A percentile compares a stretch with the other conserved stretches of the same genome.
phyloP scores from a whole-genome alignment of 2,888 invertebrate genomes.

The Callyntrura sp. region DNA sequence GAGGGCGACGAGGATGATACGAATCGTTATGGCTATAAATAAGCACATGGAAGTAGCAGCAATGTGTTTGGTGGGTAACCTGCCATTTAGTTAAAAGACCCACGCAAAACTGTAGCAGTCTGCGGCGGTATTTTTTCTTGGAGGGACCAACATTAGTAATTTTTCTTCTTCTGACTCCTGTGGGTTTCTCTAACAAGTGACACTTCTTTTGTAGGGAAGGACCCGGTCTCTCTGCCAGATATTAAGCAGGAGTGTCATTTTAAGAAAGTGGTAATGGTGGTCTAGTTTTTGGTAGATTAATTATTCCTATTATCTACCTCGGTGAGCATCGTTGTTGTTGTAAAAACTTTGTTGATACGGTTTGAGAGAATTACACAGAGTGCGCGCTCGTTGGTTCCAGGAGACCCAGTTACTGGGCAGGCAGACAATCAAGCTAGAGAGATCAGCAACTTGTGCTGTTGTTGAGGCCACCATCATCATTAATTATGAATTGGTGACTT shows the following conservation, averaged over 20 bases:
- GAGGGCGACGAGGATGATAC: too few species aligned
- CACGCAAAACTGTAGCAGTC: neutral
- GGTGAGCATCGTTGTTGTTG: neutral
- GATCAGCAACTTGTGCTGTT: neutral
- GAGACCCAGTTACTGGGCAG: neutral
- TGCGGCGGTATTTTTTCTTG: neutral
- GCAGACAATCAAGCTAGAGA: neutral
- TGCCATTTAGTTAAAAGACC: neutral
- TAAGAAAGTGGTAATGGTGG: neutral
- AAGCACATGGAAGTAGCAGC: neutral
- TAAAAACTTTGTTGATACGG: neutral
- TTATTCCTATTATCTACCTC: neutral
- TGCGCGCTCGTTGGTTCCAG: neutral
- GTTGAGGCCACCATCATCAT: constrained; percentile 6
- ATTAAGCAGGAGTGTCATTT: neutral
- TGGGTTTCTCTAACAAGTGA: neutral
- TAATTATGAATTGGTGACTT: constrained; percentile 42
- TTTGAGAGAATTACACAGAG: constrained; percentile 28
- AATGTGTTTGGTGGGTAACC: neutral
- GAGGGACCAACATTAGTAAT: neutral
- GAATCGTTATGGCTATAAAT: too few species aligned
- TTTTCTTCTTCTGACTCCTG: neutral
- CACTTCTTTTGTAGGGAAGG: neutral
- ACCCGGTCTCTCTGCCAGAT: neutral
- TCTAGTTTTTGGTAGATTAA: neutral